These are phyloP conservation scores for Acronicta psi DNA, from an alignment of 2,888 invertebrate genomes.

Conservation along the genomic window DNA sequence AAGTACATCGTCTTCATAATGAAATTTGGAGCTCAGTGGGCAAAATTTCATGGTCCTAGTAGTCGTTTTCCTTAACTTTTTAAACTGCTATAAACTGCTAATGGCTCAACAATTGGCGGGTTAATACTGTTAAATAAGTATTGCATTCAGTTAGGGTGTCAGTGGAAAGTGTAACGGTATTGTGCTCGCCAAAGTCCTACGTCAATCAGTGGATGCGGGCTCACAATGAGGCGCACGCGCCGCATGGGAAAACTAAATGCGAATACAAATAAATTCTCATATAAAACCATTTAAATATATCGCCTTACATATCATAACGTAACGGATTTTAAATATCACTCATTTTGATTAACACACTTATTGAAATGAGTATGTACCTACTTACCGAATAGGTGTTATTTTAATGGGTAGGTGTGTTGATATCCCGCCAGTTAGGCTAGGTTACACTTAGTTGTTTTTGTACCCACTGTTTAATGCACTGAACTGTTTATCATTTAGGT, in stretches of 20 bases:
- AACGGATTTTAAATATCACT: slow-evolving; percentile 31
- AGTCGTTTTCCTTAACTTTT: slow-evolving; percentile 4
- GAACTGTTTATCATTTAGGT: too few relatives aligned
- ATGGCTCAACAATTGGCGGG: slow-evolving; percentile 43
- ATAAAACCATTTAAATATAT: slow-evolving; percentile 71
- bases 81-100: slow-evolving; percentile 8
- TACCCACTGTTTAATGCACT: too few relatives aligned
- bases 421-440: too few relatives aligned
- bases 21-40: too few relatives aligned
- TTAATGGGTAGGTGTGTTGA: too few relatives aligned
- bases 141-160: slow-evolving; percentile 65
- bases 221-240: slow-evolving; percentile 85
- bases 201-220: slow-evolving; percentile 87
- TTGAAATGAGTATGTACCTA: neutral
- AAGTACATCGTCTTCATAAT: too few relatives aligned
- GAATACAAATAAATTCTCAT: slow-evolving; percentile 84
- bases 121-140: slow-evolving; percentile 53
- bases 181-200: slow-evolving; percentile 68
- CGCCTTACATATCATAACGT: slow-evolving; percentile 34
- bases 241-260: slow-evolving; percentile 76
- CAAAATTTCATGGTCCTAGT: too few relatives aligned
- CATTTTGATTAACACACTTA: neutral
- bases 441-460: too few relatives aligned
- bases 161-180: slow-evolving; percentile 80
- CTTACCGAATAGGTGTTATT: too few relatives aligned